phyloP scores from a whole-genome alignment of 2,113 vertebrate genomes.

The Hystrix cristata region DNA sequence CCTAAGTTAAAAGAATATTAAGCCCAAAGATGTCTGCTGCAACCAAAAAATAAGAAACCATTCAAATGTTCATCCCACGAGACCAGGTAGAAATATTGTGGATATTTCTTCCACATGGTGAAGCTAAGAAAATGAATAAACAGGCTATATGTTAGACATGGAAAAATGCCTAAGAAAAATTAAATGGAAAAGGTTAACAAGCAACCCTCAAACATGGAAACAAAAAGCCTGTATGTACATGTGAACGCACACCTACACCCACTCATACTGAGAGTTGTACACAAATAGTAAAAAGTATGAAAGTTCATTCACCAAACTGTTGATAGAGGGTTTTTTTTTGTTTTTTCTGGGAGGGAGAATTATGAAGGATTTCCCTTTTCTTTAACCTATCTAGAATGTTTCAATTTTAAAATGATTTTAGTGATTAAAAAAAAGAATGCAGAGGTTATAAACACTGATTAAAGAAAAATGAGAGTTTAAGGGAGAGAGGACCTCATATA shows the following conservation, averaged over 20 bases:
- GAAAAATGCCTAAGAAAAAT: neutral
- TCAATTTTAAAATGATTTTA: slow-evolving; percentile 15
- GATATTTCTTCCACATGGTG: neutral
- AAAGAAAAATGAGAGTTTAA: neutral
- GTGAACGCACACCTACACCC: neutral
- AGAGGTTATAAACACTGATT: neutral
- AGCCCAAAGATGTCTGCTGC: neutral
- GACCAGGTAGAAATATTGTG: neutral
- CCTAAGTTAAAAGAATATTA: neutral
- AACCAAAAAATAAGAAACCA: neutral
- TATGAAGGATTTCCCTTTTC: neutral
- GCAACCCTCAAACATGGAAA: neutral
- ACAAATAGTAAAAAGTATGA: neutral
- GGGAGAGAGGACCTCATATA: neutral
- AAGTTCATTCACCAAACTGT: neutral
- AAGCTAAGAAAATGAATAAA: neutral
- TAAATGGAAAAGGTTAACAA: neutral
- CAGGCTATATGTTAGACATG: neutral
- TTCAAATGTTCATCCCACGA: neutral
- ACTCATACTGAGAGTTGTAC: neutral
- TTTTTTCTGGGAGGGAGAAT: neutral
- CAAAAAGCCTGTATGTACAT: neutral
- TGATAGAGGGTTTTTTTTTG: neutral
- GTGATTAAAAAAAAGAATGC: neutral
- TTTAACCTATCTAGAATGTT: neutral